Conservation (phyloP, 2,888 invertebrate species). For the Lordiphosa fenestrarum region DNA sequence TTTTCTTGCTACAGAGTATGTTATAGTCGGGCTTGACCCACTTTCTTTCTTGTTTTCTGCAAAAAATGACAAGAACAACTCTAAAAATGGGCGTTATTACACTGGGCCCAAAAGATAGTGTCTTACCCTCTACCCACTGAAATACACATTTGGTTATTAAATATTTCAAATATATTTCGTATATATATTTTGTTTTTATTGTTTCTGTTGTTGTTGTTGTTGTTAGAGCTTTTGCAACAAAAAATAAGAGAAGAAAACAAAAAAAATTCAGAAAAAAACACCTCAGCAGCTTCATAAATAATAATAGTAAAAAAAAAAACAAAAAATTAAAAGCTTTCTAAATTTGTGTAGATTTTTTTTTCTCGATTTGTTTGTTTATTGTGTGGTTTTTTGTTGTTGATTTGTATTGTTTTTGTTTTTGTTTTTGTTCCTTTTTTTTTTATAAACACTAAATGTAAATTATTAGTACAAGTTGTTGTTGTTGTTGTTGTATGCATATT, state of each 20-base stretch:
- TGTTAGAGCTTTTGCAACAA: conserved; percentile 11
- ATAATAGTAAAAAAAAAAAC: conserved; percentile 7
- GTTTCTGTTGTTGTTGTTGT: conserved; percentile 25
- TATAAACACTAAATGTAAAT: conserved; percentile 55
- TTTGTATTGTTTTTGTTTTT: conserved; percentile 24
- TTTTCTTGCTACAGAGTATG: no score
- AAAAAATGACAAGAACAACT: no score
- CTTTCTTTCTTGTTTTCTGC: no score
- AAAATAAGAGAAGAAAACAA: conserved; percentile 11
- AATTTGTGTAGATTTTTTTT: conserved; percentile 24
- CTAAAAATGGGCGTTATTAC: no score
- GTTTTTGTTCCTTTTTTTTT: conserved; percentile 21
- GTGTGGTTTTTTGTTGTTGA: conserved; percentile 27
- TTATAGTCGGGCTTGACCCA: no score
- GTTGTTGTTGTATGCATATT: conserved; percentile 15
- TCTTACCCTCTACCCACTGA: neutral
- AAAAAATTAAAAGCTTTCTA: conserved; percentile 18
- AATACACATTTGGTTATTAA: neutral
- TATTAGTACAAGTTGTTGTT: conserved; percentile 60
- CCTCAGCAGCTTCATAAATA: conserved; percentile 6
- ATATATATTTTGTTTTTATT: conserved; percentile 29
- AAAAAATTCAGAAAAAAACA: conserved; percentile 1
- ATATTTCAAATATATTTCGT: conserved; percentile 18
- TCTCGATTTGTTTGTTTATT: conserved; percentile 21
- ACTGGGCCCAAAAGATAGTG: no score